Evolutionary conservation across 1,140 invertebrate species (phyloP), one percentile per base, ranked within the genome.

Genomic region (Heliconius hewitsoni): DNA sequence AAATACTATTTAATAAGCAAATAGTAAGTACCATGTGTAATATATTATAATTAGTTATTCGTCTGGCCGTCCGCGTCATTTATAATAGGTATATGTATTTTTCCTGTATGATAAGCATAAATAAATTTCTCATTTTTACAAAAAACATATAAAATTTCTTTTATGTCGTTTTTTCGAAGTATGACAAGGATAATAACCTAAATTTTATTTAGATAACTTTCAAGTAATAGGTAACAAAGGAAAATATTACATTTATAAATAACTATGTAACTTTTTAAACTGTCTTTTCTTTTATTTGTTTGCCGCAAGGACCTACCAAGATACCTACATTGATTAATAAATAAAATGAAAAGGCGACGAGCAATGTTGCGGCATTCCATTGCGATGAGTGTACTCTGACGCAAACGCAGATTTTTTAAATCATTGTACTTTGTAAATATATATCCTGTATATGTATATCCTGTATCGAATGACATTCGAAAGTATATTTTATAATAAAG

Each of bases 281-380:
- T 60, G n/a, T 23, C n/a, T 60, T 23, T 46, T 42, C 50, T 77
- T 79, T 71, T 57, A 71, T 50, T 79, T 73, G 57, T 71, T 71
- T 75, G 66, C 71, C 37, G 60, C 55, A 42, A 78, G 55, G 71
- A 79, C 50, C 30, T 71, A 52, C 57, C 71, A 39, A 70, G 72
- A 70, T 83, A 83, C 77, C 74, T 42, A 80, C 73, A 80, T 79
- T 74, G 75, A 79, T 83, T 75, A 77, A 77, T 78, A 80, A 80
- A 80, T 82, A 80, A 75, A 76, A 79, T 76, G 80, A 75, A 60
- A 79, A 78, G 76, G 76, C 78, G 82, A 27, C 80, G 77, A 82
- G 46, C 55, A 75, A 73, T 75, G 78, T 71, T 78, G 78, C 80
- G 30, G 78, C 79, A 83, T 84, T 82, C 82, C 78, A 80, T 37